Percentiles rank a stretch among this genome's conserved stretches.
Evolutionary conservation across 2,113 vertebrate genomes (phyloP).

Genomic region (Cyprinodon variegatus): DNA sequence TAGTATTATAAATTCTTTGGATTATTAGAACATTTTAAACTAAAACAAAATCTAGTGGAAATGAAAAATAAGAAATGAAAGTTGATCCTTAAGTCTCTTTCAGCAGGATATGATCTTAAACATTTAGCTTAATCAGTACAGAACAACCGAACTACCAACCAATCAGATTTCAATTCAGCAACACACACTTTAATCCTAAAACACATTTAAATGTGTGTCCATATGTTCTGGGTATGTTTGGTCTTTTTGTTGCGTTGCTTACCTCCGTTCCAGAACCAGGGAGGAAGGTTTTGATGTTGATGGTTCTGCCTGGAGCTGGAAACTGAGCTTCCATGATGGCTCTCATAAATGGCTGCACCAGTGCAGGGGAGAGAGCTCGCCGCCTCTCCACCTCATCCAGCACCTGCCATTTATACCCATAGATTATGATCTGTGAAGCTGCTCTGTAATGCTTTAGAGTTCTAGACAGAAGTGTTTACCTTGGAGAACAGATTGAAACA

Average conservation of each 20-base stretch:
- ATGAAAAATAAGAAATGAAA: too few species aligned
- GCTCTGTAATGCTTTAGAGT: background rate
- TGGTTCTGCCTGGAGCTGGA: constrained; percentile 89
- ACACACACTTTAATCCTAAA: background rate
- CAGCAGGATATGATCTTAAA: background rate
- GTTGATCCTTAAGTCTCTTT: too few species aligned
- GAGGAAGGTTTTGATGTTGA: constrained; percentile 89
- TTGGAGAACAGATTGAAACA: constrained; percentile 94
- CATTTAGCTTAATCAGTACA: background rate
- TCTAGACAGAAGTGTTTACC: constrained; percentile 68
- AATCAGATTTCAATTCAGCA: too few species aligned
- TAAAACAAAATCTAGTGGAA: too few species aligned
- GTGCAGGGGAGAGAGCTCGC: constrained; percentile 88
- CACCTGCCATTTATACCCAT: constrained; percentile 74
- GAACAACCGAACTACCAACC: background rate
- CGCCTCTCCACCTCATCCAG: constrained; percentile 93
- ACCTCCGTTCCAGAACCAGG: constrained; percentile 93
- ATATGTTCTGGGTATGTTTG: background rate
- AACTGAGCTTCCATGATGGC: constrained; percentile 95
- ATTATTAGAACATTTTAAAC: too few species aligned
- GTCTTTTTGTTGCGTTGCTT: background rate
- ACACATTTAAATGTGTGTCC: background rate
- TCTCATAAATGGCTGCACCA: constrained; percentile 94
- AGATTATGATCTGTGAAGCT: background rate
- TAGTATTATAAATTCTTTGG: too few species aligned